These are phyloP conservation scores for Heterodera filipjevi DNA, from an alignment of 2,888 invertebrate species.

Conservation along the genomic window DNA sequence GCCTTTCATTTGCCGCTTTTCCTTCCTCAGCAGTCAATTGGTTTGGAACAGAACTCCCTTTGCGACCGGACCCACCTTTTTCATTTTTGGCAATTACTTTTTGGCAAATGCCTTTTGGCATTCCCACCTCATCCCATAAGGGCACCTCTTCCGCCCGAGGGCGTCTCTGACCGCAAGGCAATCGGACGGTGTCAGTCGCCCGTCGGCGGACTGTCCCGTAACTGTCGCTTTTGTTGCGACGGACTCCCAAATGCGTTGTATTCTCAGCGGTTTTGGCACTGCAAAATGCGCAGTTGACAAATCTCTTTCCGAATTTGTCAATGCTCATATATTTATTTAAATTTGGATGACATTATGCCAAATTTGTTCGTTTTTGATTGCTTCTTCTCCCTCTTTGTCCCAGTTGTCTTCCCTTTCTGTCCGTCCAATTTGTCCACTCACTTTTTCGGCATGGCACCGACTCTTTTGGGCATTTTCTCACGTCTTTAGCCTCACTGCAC, in stretches of 20 bases:
- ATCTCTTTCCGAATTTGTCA: neutral
- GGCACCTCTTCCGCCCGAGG: slow-evolving; percentile 44
- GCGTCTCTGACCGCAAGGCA: slow-evolving; percentile 48
- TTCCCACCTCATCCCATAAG: slow-evolving; percentile 40
- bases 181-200: slow-evolving; percentile 18
- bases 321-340: neutral
- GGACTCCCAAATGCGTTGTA: slow-evolving; percentile 35
- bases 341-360: slow-evolving; percentile 10
- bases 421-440: slow-evolving; percentile 33
- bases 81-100: neutral
- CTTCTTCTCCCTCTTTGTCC: slow-evolving; percentile 8
- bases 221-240: neutral
- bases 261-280: slow-evolving; percentile 41
- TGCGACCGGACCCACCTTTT: slow-evolving; percentile 18
- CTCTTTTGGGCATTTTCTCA: slow-evolving; percentile 52
- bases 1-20: neutral
- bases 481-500: slow-evolving; percentile 46
- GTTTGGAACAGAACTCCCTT: slow-evolving; percentile 44
- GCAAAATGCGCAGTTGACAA: slow-evolving; percentile 17
- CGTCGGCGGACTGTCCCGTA: neutral
- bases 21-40: slow-evolving; percentile 46
- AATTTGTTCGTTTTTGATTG: neutral
- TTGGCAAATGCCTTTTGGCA: slow-evolving; percentile 2
- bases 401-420: neutral
- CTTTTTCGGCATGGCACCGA: slow-evolving; percentile 43